Evolutionary conservation across 2,113 vertebrate genomes (phyloP), one percentile per base, ranked within the genome.

Genomic region (Sula dactylatra): DNA sequence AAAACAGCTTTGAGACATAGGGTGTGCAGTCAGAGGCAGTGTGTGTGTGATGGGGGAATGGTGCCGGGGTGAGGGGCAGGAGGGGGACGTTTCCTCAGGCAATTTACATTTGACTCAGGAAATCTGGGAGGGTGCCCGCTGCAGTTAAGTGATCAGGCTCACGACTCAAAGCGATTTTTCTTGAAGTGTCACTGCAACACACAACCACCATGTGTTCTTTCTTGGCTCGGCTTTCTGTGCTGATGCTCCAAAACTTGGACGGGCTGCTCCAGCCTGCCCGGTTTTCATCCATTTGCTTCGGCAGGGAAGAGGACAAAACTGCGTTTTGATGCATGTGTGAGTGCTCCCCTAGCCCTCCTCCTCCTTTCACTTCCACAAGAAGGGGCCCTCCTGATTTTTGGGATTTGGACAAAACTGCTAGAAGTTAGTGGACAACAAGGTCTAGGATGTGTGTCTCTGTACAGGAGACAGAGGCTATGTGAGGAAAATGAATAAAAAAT

Each of bases 151-250:
- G 95, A 94, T 95, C 95, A 91, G 94, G 90, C 79, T 89, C 97
- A 96, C 90, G 93, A 82, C 96, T 97, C 96, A 50, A 34, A 97
- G 97, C 93, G 95, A 98, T 98, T 98, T 98, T 97, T 98, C 98
- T 97, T 95, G 78, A 86, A 92, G 96, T 97, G 97, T 97, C 97
- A 97, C 82, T 69, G 72, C 97, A 56, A 79, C 95, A 98, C 97
- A 98, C 97, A 98, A 96, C 95, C 81, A 4, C 90, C 94, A 40
- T 93, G 96, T 98, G 97, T 98, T 98, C 98, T 88, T 56, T 95
- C 94, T 95, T 98, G 98, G 98, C 97, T 96, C 76, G 0, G 29
- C 66, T 78, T 12, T 16, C 88, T 38, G 7, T 8, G 69, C 89
- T 11, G 91, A 91, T 95, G 90, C 89, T 96, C 96, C 93, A 8